Conservation (phyloP, 2,888 invertebrate species). For the Melinaea marsaeus region DNA sequence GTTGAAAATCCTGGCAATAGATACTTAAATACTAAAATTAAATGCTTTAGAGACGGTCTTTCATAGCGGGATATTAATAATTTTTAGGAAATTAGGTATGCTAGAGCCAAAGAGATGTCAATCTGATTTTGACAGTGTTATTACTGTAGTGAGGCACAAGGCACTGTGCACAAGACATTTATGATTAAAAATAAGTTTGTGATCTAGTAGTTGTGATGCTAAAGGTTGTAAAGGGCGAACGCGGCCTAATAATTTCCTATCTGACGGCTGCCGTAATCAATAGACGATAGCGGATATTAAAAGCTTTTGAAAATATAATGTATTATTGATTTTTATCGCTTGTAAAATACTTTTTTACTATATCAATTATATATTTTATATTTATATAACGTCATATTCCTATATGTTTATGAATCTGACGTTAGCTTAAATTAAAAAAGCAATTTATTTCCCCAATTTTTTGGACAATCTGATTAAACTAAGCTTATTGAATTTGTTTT, state of each 20-base stretch:
- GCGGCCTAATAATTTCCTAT: slow-evolving; percentile 67
- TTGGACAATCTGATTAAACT: no score
- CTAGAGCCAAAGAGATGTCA: slow-evolving; percentile 6
- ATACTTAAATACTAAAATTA: slow-evolving; percentile 2
- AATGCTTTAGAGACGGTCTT: not conserved
- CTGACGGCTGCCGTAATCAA: slow-evolving; percentile 35
- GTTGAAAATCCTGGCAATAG: not conserved
- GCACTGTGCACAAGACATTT: slow-evolving; percentile 57
- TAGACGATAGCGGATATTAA: slow-evolving; percentile 15
- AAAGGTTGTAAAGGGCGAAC: slow-evolving; percentile 57
- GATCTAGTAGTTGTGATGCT: slow-evolving; percentile 51
- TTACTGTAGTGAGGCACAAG: slow-evolving; percentile 38
- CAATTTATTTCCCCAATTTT: no score
- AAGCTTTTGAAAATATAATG: no score
- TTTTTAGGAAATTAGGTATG: slow-evolving; percentile 1
- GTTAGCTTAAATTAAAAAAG: no score
- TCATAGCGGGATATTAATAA: not conserved
- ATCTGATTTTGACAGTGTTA: slow-evolving; percentile 45
- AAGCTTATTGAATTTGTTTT: no score
- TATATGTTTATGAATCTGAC: not conserved
- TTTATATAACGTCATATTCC: not conserved
- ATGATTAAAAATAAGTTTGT: slow-evolving; percentile 64
- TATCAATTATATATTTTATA: no score
- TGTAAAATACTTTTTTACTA: no score
- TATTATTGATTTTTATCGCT: no score